phyloP scores from a whole-genome alignment of 2,113 vertebrate genomes.

The Alectura lathami region DNA sequence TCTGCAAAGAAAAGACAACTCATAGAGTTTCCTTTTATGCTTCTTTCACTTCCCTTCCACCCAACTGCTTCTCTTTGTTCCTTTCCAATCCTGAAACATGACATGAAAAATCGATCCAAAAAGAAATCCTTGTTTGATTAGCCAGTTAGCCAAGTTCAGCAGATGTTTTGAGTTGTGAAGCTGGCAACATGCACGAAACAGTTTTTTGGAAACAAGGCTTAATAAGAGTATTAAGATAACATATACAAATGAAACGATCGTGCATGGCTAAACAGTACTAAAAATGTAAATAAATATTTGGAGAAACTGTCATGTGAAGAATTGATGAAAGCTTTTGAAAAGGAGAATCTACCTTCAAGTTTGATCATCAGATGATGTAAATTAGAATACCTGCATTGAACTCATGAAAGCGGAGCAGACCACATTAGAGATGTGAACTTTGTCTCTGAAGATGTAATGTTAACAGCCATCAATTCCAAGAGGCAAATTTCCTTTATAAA shows the following conservation, averaged over 20 bases:
- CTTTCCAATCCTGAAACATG: neutral
- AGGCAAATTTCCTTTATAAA: neutral
- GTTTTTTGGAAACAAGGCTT: neutral
- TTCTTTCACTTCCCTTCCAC: neutral
- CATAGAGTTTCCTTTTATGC: neutral
- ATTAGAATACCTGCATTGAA: neutral
- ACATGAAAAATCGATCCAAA: neutral
- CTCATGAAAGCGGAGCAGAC: neutral
- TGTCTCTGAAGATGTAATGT: neutral
- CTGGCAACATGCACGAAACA: neutral
- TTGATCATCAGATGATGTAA: neutral
- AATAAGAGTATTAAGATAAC: neutral
- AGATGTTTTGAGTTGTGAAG: slow-evolving; percentile 43
- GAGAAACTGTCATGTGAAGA: neutral
- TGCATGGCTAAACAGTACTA: neutral
- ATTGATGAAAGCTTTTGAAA: neutral
- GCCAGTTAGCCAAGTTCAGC: slow-evolving; percentile 13
- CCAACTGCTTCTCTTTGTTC: neutral
- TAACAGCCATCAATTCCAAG: neutral
- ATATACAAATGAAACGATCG: neutral
- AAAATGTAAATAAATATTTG: neutral
- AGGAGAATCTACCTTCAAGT: neutral
- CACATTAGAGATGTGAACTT: neutral
- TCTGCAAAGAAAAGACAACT: neutral
- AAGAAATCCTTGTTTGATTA: neutral